Evolutionary conservation across 2,888 invertebrate species (phyloP).

Genomic region (Idaea straminata): DNA sequence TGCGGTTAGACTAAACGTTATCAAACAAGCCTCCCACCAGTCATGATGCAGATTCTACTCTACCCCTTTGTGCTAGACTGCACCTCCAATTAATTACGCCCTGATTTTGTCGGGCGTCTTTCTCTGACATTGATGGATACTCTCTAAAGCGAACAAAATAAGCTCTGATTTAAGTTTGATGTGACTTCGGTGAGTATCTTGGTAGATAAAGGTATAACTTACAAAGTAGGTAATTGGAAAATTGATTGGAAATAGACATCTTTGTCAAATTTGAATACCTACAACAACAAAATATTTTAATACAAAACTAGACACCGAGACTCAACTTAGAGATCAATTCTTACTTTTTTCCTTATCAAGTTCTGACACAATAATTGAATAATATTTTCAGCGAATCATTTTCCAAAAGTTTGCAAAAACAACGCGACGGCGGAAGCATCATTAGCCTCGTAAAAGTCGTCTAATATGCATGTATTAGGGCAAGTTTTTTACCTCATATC

Average conservation of each 20-base stretch:
- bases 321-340: too few species aligned
- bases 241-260: not conserved
- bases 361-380: too few species aligned
- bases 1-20: conserved; percentile 4
- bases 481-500: too few species aligned
- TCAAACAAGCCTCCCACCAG: conserved; percentile 14
- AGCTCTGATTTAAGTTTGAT: not conserved
- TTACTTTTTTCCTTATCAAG: too few species aligned
- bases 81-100: conserved; percentile 14
- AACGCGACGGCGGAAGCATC: too few species aligned
- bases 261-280: not conserved
- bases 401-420: too few species aligned
- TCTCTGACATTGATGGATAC: conserved; percentile 1
- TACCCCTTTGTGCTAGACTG: conserved; percentile 13
- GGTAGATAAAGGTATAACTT: not conserved
- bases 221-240: not conserved
- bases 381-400: too few species aligned
- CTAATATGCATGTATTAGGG: too few species aligned
- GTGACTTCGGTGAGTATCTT: not conserved
- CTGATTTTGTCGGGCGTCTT: not conserved
- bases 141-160: not conserved
- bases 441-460: too few species aligned
- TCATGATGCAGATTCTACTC: conserved; percentile 2
- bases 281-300: too few species aligned
- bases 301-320: too few species aligned